Base-by-base conservation (phyloP, 2,113 vertebrate species). In the Pseudolaguvia tuberculata region DNA sequence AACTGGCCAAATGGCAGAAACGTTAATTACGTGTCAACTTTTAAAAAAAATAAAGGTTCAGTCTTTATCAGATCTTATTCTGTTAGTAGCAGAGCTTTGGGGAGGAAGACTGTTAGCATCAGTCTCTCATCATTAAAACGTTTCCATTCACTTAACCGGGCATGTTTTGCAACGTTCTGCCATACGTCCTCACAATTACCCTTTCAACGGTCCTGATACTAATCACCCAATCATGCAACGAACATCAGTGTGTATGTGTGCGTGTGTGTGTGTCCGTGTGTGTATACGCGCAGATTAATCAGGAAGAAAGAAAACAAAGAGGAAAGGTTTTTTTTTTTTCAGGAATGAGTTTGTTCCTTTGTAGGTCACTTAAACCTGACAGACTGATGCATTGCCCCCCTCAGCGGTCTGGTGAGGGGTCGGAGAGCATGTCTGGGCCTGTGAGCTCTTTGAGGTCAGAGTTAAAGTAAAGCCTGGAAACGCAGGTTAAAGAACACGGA, bases 401-500 rank as follows among this genome's bases (percentile, higher is more conserved):
- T 58, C 71, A 45, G 71, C 2, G 6, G 21, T 69, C 62, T 58
- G n/a, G 21, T 42, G 6, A 18, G 61, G 31, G 29, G 45, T 61
- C 51, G 50, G 20, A 14, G 27, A 18, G 68, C 72, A 1, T 57
- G 81, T 45, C 72, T 13, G 52, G 69, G 25, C 78, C 52, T 68
- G 68, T 57, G 14, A 35, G 72, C 65, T 50, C 57, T 72, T 69
- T 48, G 53, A 75, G 50, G 59, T 70, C 47, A 2, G 42, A 45
- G 67, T 77, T 71, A 15, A 59, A 77, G 27, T 42, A 55, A 63
- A 75, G 29, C 69, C 27, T 53, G 55, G 58, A 73, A 65, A 67
- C 39, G 57, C 39, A 39, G 18, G 6, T 55, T 82, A 84, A 87
- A 83, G 78, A 84, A 87, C 85, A 87, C 69, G n/a, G 79, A 86